Conservation (phyloP, 2,113 vertebrate genomes). For the Mystacornis crossleyi region DNA sequence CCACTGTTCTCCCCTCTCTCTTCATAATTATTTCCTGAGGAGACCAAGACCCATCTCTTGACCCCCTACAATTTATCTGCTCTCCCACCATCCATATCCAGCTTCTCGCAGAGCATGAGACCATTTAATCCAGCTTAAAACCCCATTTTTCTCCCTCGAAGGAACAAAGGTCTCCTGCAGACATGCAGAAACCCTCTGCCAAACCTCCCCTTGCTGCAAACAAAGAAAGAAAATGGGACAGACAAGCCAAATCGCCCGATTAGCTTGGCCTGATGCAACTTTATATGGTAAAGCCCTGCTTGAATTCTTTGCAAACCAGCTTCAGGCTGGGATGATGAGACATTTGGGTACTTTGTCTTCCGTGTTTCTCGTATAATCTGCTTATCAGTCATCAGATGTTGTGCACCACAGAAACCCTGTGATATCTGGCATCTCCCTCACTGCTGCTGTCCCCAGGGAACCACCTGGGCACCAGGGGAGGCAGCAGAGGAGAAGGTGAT, state of each 20-base stretch:
- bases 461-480: background rate
- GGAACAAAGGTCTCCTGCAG: fast-evolving
- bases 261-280: background rate
- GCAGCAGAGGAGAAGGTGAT: background rate
- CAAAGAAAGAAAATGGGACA: background rate
- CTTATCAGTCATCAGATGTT: background rate
- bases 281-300: background rate
- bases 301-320: background rate
- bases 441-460: background rate
- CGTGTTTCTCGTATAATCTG: fast-evolving
- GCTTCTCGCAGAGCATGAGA: background rate
- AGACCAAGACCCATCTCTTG: background rate
- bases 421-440: background rate
- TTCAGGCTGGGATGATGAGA: conserved; percentile 12
- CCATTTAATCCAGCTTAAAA: background rate
- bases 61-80: background rate
- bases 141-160: background rate
- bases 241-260: background rate
- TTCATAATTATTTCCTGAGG: background rate
- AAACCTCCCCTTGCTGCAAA: background rate
- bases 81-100: background rate
- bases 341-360: background rate
- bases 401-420: background rate
- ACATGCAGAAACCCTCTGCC: background rate
- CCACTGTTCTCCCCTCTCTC: background rate